Base-by-base conservation (phyloP, 2,888 invertebrate genomes). In the Pasiphila rectangulata region DNA sequence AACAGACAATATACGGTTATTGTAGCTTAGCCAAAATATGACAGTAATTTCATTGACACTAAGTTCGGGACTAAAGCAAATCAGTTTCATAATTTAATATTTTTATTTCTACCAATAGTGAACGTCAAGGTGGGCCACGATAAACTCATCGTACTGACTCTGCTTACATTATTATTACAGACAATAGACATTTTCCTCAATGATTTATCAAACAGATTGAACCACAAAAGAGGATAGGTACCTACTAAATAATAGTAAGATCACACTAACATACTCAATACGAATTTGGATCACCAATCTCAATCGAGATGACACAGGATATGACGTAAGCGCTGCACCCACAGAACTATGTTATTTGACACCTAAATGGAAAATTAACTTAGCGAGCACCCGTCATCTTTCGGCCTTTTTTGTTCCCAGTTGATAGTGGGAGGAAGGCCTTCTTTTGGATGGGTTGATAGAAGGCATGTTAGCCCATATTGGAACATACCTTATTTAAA, bases 281-380 rank as follows among this genome's bases (percentile, higher is more conserved):
- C 54, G 32, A 43, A 54, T 56, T 44, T 54, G 52, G 54, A 35
- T 38, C 48, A 48, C 20, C 44, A 49, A 38, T 45, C 45, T 50
- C 37, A 38, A 52, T 58, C 25, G 39, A 56, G 54, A 59, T 59
- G 59, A 55, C 56, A 54, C 51, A 48, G 52, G 52, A 52, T 44
- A 47, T 59, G 59, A 59, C 39, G 59, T 54, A 51, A 59, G 50
- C 56, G 40, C 36, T 50, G 51, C 59, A 41, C 59, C 59, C 54
- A 59, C 56, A 32, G 13, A 48, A 32, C 51, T 48, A 46, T 46
- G 49, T 39, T 48, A 51, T 48, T 51, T 37, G 51, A 51, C 51
- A 43, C 38, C 39, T 35, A 52, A 50, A 52, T 53, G 49, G 51
- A 47, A 54, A 36, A 53, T 40, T 44, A 51, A 55, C 32, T 50